phyloP scores from a whole-genome alignment of 1,140 invertebrate genomes.

The Cydia amplana region DNA sequence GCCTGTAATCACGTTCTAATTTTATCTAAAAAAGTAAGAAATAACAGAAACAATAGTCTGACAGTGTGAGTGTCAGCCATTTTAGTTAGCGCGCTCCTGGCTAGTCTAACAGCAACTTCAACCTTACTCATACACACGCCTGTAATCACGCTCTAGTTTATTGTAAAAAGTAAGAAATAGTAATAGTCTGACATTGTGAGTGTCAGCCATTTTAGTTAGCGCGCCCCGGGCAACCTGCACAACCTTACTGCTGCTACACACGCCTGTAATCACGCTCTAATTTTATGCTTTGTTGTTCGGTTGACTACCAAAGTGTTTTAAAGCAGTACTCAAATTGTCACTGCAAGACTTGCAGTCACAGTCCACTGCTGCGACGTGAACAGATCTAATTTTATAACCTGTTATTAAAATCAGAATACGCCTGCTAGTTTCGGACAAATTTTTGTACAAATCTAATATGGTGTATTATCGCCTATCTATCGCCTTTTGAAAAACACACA shows the following conservation, averaged over 20 bases:
- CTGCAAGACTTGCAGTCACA: no score
- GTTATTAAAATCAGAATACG: no score
- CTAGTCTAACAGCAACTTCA: not conserved
- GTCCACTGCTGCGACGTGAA: no score
- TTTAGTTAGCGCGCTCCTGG: not conserved
- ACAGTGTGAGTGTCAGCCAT: not conserved
- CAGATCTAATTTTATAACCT: no score
- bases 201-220: conserved; percentile 1
- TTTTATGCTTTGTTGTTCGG: not conserved
- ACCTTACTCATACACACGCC: not conserved
- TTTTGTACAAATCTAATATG: no score
- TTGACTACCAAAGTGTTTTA: no score
- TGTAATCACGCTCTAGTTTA: not conserved
- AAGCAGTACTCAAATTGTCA: no score
- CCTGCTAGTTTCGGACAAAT: no score
- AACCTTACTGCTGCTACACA: not conserved
- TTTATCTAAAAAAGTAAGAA: not conserved
- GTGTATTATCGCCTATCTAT: not conserved
- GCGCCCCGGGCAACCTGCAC: not conserved
- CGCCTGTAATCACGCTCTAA: not conserved
- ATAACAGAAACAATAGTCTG: no score
- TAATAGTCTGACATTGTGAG: not conserved
- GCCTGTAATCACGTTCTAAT: not conserved
- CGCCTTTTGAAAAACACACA: not conserved
- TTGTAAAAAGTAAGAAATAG: no score